Evolutionary conservation across 2,888 invertebrate genomes (phyloP), one percentile per base, ranked within the genome.

Genomic region (Caenorhabditis sulstoni): DNA sequence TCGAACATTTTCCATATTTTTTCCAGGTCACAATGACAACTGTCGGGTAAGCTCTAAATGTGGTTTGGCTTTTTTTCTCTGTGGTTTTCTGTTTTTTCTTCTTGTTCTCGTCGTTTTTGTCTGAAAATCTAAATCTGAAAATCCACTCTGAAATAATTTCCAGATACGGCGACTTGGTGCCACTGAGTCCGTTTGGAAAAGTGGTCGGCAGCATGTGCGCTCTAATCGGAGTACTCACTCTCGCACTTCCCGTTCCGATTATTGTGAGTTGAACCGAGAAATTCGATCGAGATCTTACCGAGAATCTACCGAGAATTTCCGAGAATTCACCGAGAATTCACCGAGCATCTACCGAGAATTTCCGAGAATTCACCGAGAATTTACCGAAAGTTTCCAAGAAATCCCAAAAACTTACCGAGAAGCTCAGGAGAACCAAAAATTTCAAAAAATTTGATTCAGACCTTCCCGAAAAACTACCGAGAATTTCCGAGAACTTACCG

Each of bases 241-340:
- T 92, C 22, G 92, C 92, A 8, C 90, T 92, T 23, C 92, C 92
- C 9, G 91, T 92, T 16, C 92, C 92, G 0, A 91, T 92, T 52
- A 91, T 92, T 61, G 92, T 89, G 47, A 71, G 82, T 84, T 62
- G 35, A 12, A 12, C 1, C n/a, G 29, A 9, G 29, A 29, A 29
- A 3, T 7, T 29, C 29, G n/a, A n/a, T n/a, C n/a, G n/a, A n/a
- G n/a, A n/a, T n/a, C n/a, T n/a, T n/a, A n/a, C n/a, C n/a, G n/a
- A n/a, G n/a, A n/a, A n/a, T n/a, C 44, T 18, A 12, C 1, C n/a
- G 29, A 9, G 29, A 29, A 29, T 7, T 7, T 29, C 29, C n/a
- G n/a, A n/a, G n/a, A n/a, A n/a, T n/a, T n/a, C n/a, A n/a, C n/a
- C n/a, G n/a, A n/a, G n/a, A n/a, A n/a, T n/a, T n/a, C n/a, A n/a